Evolutionary conservation across 2,888 invertebrate genomes (phyloP), one percentile per base, ranked within the genome.

Genomic region (Drosophila stalkeri): DNA sequence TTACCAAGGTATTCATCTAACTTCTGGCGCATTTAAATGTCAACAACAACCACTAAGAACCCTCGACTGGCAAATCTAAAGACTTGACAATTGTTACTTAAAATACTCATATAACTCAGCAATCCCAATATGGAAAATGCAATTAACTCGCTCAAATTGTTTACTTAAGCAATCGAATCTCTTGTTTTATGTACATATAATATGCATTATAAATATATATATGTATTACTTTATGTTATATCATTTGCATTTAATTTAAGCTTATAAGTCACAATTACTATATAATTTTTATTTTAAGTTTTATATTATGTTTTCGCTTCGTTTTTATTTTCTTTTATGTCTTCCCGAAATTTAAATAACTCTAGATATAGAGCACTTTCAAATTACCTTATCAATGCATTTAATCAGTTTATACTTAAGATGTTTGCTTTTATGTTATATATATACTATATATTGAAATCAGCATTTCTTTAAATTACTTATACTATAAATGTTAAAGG

Each of bases 1-100:
- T 64, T 56, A 62, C 55, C 44, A 73, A 18, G 76, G 76, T 76
- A 71, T 71, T 71, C 70, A 69, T 51, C 60, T 27, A 47, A 67
- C 33, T 55, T 63, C 56, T 33, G 35, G 27, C 68, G 68, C 68
- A 77, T 76, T 76, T 76, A 73, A 62, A 43, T 55, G 37, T 61
- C 33, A 41, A 68, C 20, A 16, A 68, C n/a, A 56, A 68, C n/a
- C 7, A 59, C 14, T 49, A 35, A 65, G 18, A 57, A 57, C 60
- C 54, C 49, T 49, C 20, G 64, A 76, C 79, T 69, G 64, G 74
- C 70, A 61, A 68, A 52, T 65, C 51, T 49, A 72, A 87, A 80
- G 84, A 88, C 84, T 85, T 81, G 62, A 83, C 71, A 77, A 77
- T 60, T 83, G 83, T 77, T 88, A 88, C 86, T 86, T 81, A 69